Evolutionary conservation across 2,797 vertebrate species (phyloP), one percentile per base, ranked within the genome.

Genomic region (Cryptoblepharus egeriae): DNA sequence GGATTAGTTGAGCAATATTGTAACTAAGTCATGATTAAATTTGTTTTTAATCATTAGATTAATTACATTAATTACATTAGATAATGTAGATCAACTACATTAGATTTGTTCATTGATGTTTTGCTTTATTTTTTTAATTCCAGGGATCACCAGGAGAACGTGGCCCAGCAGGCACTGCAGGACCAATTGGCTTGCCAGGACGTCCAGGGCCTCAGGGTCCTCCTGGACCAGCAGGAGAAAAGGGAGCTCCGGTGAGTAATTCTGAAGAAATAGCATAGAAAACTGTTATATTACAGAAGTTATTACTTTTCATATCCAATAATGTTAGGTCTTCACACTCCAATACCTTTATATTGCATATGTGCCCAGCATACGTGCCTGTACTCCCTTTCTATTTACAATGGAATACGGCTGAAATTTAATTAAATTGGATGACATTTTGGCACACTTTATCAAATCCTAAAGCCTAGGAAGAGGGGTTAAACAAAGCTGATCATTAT

Each of bases 81-180:
- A n/a, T n/a, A n/a, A n/a, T n/a, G n/a, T n/a, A n/a, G n/a, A n/a
- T n/a, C n/a, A n/a, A n/a, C n/a, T n/a, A n/a, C n/a, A n/a, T n/a
- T n/a, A n/a, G n/a, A n/a, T n/a, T n/a, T 77, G 18, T 24, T 35
- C 69, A 70, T 4, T 0, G 13, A 58, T 61, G 45, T 49, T 49
- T 5, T 45, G 42, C n/a, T 42, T 8, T 65, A 28, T 74, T 30
- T 18, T 0, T 61, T 1, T 82, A 2, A 28, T 2, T 26, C 1
- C 73, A 99, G 99, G 99, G 99, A 64, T 99, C 99, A 1, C 97
- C 98, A 16, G 98, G 99, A 76, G 98, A 99, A 92, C 97, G 99
- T 79, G 99, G 99, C 74, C 91, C 97, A 32, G 97, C 99, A 16
- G 99, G 99, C 42, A 87, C 95, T 30, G 99, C 96, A 1, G 99